phyloP scores from a whole-genome alignment of 23 tunicate genomes.

The Corella eumyota region DNA sequence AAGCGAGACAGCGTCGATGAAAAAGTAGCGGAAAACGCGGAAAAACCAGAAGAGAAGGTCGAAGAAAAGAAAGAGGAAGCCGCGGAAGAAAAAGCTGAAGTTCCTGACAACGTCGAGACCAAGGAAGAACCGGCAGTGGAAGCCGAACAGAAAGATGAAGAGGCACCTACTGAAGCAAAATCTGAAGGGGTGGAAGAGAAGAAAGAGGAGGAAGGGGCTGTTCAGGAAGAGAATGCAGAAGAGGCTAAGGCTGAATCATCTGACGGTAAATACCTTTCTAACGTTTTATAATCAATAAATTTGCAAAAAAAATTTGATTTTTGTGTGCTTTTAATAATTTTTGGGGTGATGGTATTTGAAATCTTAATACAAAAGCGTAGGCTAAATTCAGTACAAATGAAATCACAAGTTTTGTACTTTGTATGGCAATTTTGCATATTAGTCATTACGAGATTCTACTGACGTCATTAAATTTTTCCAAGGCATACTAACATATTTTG shows the following conservation, averaged over 20 bases:
- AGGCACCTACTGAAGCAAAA: slow-evolving; percentile 6
- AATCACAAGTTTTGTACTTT: no score
- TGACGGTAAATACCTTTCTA: background rate
- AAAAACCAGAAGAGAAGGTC: background rate
- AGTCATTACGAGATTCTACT: no score
- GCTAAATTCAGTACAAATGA: no score
- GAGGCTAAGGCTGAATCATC: slow-evolving; percentile 10
- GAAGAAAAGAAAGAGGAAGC: slow-evolving; percentile 10
- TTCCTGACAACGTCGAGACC: slow-evolving; percentile 1
- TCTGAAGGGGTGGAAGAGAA: slow-evolving; percentile 1
- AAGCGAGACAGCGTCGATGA: slow-evolving; percentile 20
- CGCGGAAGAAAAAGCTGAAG: slow-evolving; percentile 2
- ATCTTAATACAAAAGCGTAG: no score
- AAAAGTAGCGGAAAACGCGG: slow-evolving; percentile 17
- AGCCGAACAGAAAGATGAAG: slow-evolving; percentile 5
- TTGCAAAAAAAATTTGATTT: no score
- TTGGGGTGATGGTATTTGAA: no score
- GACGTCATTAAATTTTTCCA: no score
- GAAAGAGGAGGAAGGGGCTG: slow-evolving; percentile 9
- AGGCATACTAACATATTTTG: no score
- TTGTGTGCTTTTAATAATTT: background rate
- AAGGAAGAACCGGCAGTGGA: slow-evolving; percentile 10
- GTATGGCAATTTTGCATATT: no score
- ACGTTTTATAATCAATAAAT: no score
- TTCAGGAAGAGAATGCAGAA: background rate